A percentile compares a stretch with the other conserved stretches of the same genome.
phyloP scores from a whole-genome alignment of 2,888 invertebrate genomes.

The Arge pagana region DNA sequence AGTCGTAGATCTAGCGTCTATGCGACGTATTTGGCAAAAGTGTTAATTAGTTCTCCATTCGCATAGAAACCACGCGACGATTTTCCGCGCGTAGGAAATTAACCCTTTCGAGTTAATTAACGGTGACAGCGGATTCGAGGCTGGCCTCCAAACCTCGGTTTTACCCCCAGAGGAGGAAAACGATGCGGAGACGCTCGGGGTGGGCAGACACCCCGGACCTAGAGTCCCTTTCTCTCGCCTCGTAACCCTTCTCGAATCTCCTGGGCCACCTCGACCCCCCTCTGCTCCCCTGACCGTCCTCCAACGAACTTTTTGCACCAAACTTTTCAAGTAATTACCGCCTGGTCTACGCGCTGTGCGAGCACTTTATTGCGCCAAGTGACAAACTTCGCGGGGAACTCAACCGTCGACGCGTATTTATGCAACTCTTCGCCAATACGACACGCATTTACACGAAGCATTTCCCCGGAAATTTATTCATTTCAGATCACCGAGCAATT shows the following conservation, averaged over 20 bases:
- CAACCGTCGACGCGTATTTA: too few species aligned
- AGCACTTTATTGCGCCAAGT: neutral
- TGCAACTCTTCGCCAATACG: too few species aligned
- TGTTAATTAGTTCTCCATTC: neutral
- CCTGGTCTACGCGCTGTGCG: neutral
- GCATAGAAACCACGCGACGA: neutral
- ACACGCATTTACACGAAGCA: too few species aligned
- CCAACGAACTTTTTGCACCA: too few species aligned
- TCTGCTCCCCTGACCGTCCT: neutral
- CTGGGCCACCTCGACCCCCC: neutral
- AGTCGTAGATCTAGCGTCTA: too few species aligned
- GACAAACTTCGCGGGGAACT: too few species aligned
- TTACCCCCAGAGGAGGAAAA: conserved; percentile 4
- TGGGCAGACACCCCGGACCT: too few species aligned
- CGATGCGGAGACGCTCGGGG: too few species aligned
- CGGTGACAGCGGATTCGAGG: neutral
- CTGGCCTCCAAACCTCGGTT: conserved; percentile 1
- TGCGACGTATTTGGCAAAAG: neutral
- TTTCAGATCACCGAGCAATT: too few species aligned
- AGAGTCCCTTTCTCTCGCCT: conserved; percentile 9
- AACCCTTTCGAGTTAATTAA: conserved; percentile 10
- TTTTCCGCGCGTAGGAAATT: neutral
- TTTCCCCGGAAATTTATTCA: too few species aligned
- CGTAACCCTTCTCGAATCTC: conserved; percentile 3
- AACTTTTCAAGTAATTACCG: conserved; percentile 20